Base-by-base conservation (phyloP, 2,797 vertebrate genomes). In the Fistularia commersonii region DNA sequence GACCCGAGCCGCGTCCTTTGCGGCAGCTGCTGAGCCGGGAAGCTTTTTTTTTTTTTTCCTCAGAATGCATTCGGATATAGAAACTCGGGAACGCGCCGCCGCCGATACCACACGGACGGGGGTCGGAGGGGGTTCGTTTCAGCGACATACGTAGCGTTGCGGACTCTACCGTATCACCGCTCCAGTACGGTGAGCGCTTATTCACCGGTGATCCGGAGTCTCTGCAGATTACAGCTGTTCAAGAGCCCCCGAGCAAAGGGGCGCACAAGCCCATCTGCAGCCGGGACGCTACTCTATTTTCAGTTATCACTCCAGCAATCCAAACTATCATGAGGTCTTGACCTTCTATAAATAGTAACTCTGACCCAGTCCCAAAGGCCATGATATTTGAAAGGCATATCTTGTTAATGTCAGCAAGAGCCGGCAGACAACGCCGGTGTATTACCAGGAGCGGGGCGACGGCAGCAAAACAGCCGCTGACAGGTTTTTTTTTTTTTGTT, bases 311-410 rank as follows among this genome's bases (percentile, higher is more conserved):
- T 62, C 59, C 41, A 47, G 45, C 50, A 6, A 47, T 66, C 69
- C 66, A 69, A 81, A 83, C 81, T 74, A 77, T 79, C 78, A 69
- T 75, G 55, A 82, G 80, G 80, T 64, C 77, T 56, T 77, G 75
- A 76, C 80, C 87, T 76, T 70, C 83, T 89, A 88, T 88, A 81
- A 88, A 89, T 89, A 91, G 88, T 58, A 63, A 46, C 77, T 50
- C 45, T 89, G 84, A 90, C 89, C 88, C 85, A 78, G 76, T 79
- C 83, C 77, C 81, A 90, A 91, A 91, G 89, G 90, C 85, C 88
- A 79, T 91, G 90, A 89, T 91, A 91, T 92, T 92, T 92, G 74
- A 88, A 87, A 85, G 84, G 85, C 86, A 87, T 89, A 83, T 79
- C 79, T 81, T 66, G 72, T 81, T 83, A 89, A 89, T 90, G 86